Conservation (phyloP, 2,797 vertebrate species). For the Oreochromis grahami region DNA sequence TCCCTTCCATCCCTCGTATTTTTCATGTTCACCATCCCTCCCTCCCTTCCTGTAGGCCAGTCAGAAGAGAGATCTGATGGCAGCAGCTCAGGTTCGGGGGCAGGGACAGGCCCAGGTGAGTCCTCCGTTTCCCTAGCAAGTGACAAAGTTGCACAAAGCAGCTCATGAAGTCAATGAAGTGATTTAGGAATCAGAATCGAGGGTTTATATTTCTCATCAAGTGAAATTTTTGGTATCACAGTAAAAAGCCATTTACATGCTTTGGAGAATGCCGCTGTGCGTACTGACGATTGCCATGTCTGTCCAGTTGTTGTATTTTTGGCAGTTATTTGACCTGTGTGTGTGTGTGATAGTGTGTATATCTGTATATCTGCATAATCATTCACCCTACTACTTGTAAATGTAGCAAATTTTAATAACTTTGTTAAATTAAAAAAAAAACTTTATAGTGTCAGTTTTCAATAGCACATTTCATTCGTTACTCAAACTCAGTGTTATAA, state of each 20-base stretch:
- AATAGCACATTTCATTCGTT: neutral
- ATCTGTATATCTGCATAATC: neutral
- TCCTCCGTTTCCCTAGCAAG: constrained; percentile 43
- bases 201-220: neutral
- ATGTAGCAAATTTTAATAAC: neutral
- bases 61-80: constrained; percentile 82
- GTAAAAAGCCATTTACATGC: neutral
- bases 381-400: neutral
- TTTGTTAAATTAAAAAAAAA: rapidly evolving
- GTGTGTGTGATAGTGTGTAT: neutral
- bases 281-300: neutral
- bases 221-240: neutral
- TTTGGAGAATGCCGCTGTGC: neutral
- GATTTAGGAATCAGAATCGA: constrained; percentile 8
- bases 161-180: neutral
- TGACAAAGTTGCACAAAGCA: constrained; percentile 13
- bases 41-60: constrained; percentile 80
- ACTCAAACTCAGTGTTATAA: neutral
- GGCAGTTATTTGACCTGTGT: neutral
- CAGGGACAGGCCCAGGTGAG: constrained; percentile 81
- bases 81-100: constrained; percentile 78
- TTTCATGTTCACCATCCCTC: constrained; percentile 75
- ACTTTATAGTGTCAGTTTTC: neutral
- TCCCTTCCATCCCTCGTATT: constrained; percentile 56
- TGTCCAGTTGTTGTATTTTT: neutral